A percentile compares a stretch with the other conserved stretches of the same genome.
Conservation (phyloP, 2,113 vertebrate species). For the Eptesicus fuscus region DNA sequence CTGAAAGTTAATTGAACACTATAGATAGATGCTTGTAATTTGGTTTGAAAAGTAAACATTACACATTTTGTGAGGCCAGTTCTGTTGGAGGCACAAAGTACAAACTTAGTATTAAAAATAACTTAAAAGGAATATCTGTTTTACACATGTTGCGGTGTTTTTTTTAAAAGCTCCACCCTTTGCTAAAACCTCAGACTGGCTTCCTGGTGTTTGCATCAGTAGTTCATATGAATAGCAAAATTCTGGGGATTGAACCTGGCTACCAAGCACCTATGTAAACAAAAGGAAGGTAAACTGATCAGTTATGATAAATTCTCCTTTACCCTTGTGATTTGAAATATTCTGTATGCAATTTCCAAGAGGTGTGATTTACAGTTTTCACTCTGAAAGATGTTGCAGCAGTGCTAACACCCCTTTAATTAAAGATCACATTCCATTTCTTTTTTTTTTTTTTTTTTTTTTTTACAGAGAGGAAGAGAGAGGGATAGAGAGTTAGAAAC, state of each 20-base stretch:
- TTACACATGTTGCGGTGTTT: not conserved
- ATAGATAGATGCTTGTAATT: conserved; percentile 31
- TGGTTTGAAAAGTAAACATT: conserved; percentile 46
- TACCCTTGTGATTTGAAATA: conserved; percentile 49
- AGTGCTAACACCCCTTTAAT: conserved; percentile 29
- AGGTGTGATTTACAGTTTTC: conserved; percentile 48
- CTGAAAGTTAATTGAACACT: not conserved
- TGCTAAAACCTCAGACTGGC: not conserved
- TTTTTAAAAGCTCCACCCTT: conserved; percentile 35
- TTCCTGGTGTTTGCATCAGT: conserved; percentile 29
- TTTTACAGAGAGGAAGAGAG: too few species aligned
- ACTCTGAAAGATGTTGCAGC: conserved; percentile 28
- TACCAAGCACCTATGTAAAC: conserved; percentile 18
- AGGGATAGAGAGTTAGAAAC: too few species aligned
- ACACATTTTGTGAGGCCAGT: conserved; percentile 23
- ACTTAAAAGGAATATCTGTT: conserved; percentile 31
- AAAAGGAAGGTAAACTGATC: conserved; percentile 50
- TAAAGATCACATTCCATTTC: conserved; percentile 48
- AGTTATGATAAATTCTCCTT: conserved; percentile 42
- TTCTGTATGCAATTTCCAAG: conserved; percentile 51
- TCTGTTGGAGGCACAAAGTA: conserved; percentile 30
- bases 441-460: too few species aligned
- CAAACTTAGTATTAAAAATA: conserved; percentile 44
- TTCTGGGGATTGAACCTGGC: not conserved
- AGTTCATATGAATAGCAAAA: conserved; percentile 47